Evolutionary conservation across 2,113 vertebrate genomes (phyloP).

Genomic region (Sardina pilchardus): DNA sequence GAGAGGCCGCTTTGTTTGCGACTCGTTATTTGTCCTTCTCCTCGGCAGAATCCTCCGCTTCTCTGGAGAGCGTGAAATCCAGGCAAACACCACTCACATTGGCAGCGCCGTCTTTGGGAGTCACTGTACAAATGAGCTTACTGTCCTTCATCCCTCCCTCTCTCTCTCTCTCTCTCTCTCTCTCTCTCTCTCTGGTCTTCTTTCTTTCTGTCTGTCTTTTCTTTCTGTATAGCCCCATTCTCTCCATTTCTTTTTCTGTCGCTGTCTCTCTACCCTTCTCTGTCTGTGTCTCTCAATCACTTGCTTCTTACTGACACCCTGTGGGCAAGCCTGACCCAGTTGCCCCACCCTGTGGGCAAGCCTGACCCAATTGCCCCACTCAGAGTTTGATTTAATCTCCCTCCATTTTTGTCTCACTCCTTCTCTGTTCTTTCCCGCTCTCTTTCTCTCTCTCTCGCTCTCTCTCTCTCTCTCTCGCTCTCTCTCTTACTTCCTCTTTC

Average conservation of each 20-base stretch:
- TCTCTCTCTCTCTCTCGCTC: background rate
- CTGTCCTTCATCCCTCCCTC: background rate
- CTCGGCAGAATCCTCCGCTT: background rate
- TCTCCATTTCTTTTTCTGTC: background rate
- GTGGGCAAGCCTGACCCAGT: slow-evolving; percentile 5
- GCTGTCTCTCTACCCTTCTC: background rate
- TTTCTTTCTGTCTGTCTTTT: background rate
- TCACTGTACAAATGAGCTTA: background rate
- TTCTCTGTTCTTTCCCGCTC: background rate
- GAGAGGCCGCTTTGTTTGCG: background rate
- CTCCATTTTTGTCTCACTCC: background rate
- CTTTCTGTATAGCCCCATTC: background rate
- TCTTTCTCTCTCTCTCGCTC: background rate
- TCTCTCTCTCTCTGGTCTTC: background rate
- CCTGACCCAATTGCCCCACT: slow-evolving; percentile 5
- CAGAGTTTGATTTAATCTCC: background rate
- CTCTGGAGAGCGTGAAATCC: background rate
- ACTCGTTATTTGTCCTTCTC: background rate
- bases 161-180: background rate
- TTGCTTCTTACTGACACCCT: background rate
- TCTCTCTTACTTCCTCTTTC: background rate
- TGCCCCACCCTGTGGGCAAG: background rate
- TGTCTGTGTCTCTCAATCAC: background rate
- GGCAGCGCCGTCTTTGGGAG: background rate
- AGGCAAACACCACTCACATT: background rate